A percentile compares a stretch with the other conserved stretches of the same genome.
Conservation (phyloP, 2,113 vertebrate genomes). For the Crotophaga sulcirostris region DNA sequence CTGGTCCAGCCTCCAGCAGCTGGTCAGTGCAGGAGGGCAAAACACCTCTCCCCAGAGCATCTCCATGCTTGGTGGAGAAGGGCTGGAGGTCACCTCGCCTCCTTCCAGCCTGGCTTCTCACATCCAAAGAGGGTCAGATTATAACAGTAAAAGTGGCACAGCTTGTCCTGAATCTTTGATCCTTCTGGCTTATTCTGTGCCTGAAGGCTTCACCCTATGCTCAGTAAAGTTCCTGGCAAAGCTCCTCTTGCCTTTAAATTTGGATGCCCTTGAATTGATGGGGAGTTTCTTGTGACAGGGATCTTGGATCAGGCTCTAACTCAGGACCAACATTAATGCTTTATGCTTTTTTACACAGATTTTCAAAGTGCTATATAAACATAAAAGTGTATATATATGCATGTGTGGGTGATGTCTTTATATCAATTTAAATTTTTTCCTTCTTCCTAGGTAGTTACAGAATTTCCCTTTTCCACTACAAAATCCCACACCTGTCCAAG, state of each 20-base stretch:
- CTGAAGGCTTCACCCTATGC: not conserved
- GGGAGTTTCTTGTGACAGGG: not conserved
- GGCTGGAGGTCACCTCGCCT: not conserved
- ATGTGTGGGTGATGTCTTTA: not conserved
- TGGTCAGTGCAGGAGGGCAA: not conserved
- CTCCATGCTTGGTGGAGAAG: not conserved
- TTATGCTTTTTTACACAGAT: not conserved
- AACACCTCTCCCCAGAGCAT: not conserved
- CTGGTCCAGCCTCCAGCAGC: not conserved
- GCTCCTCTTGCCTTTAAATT: not conserved
- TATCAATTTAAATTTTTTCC: not conserved
- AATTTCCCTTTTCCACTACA: not conserved
- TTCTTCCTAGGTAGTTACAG: not conserved
- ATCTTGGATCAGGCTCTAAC: not conserved
- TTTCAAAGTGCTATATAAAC: not conserved
- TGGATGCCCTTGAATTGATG: not conserved
- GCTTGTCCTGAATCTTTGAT: not conserved
- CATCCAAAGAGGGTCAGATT: not conserved
- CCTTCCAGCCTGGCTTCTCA: not conserved
- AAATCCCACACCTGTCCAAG: not conserved
- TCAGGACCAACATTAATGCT: not conserved
- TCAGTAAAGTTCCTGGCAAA: not conserved
- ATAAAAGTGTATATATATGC: not conserved
- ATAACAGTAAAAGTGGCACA: not conserved
- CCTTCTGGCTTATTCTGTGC: not conserved